A percentile compares a stretch with the other conserved stretches of the same genome.
phyloP scores from a whole-genome alignment of 2,888 invertebrate species.

The Artemia sinica region DNA sequence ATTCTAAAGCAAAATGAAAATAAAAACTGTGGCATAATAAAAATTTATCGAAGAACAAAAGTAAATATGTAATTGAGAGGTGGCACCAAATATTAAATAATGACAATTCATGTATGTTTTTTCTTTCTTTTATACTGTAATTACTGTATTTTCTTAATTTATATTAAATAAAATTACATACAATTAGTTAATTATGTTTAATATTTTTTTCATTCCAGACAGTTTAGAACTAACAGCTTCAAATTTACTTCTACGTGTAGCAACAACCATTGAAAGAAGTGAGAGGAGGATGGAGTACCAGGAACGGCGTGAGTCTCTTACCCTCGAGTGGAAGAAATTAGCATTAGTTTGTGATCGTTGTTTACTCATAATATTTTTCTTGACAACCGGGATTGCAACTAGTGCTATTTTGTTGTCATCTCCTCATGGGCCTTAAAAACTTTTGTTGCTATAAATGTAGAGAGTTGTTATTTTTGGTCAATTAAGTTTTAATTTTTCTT shows the following conservation, averaged over 20 bases:
- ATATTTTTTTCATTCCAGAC: conserved; percentile 27
- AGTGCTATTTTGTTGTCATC: conserved; percentile 54
- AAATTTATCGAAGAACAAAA: background rate
- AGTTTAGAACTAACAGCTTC: conserved; percentile 46
- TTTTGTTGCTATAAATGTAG: background rate
- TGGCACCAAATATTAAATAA: background rate
- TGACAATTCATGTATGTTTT: too few relatives aligned
- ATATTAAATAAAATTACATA: conserved; percentile 13
- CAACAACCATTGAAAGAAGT: conserved; percentile 58
- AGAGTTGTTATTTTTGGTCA: too few relatives aligned
- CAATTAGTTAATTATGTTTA: background rate
- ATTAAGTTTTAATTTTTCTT: too few relatives aligned
- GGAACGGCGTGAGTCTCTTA: conserved; percentile 57
- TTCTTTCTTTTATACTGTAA: conserved; percentile 23
- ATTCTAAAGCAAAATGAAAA: background rate
- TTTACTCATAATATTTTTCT: conserved; percentile 42
- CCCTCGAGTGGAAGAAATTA: conserved; percentile 64
- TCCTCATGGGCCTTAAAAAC: conserved; percentile 39
- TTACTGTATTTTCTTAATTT: conserved; percentile 8
- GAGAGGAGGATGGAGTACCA: conserved; percentile 59
- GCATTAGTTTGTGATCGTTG: conserved; percentile 63
- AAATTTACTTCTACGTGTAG: conserved; percentile 48
- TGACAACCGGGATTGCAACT: conserved; percentile 58
- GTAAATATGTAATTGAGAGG: background rate
- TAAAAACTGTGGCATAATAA: background rate